Evolutionary conservation across 1,140 invertebrate genomes (phyloP), one percentile per base, ranked within the genome.

Genomic region (Octopus sinensis): DNA sequence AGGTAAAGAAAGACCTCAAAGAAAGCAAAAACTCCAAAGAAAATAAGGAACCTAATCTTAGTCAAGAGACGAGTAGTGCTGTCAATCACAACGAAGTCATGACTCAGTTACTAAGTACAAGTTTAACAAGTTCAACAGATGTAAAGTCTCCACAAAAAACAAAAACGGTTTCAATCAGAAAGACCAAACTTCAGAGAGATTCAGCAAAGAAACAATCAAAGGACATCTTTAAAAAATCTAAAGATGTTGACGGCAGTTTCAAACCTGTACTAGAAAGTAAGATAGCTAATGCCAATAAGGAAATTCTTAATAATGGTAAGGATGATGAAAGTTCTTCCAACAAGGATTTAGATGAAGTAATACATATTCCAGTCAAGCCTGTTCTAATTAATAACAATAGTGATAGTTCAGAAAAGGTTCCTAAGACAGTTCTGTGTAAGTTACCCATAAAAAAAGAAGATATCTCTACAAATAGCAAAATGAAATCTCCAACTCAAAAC

Each of bases 1-100:
- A 73, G 30, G 68, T n/a, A 73, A 73, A 73, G 13, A 73, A 73
- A 73, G 68, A 73, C 68, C 30, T 73, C 1, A 73, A 73, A 73
- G 68, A 73, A 23, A 73, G 30, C 30, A 73, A 73, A 13, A 73
- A 73, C 30, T 73, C 13, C 13, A 73, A 73, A 73, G 68, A 73
- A 73, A 73, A 73, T 23, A 73, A 73, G 68, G 68, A 73, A 73
- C 68, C 68, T 6, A 73, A 73, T 73, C 30, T 6, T 23, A 73
- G 68, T 23, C 68, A 73, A 23, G 68, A 73, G 6, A 13, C 68
- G 0, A 73, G 30, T 17, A 23, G 30, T 12, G 17, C 68, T 73
- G 68, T n/a, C 6, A 43, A 43, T 43, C 30, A 43, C 30, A 9
- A 23, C 13, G 30, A 6, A 73, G 68, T 73, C 17, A 17, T 17